Percentiles rank a stretch among this genome's conserved stretches.
Conservation (phyloP, 2,797 vertebrate species). For the Bradypus variegatus region DNA sequence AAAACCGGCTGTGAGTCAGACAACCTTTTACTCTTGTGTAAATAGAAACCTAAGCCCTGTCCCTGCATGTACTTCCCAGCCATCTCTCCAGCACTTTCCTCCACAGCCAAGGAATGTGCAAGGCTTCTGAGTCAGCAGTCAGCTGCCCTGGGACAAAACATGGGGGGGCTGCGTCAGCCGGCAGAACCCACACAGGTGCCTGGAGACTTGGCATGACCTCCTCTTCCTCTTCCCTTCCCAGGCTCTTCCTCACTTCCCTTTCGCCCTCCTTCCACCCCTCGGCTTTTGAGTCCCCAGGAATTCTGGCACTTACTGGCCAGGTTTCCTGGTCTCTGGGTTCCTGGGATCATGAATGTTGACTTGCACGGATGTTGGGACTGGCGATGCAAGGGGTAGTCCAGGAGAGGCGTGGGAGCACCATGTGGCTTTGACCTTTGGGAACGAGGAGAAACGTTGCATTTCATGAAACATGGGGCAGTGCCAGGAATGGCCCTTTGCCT, state of each 20-base stretch:
- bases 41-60: constrained; percentile 61
- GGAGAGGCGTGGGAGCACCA: neutral
- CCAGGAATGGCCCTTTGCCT: neutral
- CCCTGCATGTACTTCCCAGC: constrained; percentile 45
- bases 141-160: constrained; percentile 65
- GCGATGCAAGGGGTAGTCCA: neutral
- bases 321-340: constrained; percentile 59
- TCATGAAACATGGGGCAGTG: accelerated
- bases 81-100: neutral
- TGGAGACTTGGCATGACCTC: constrained; percentile 57
- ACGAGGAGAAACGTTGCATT: constrained; percentile 25
- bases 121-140: constrained; percentile 70
- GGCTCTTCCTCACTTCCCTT: neutral
- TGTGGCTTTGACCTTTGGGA: constrained; percentile 45
- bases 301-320: constrained; percentile 21
- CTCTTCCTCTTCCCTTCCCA: neutral
- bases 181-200: constrained; percentile 32
- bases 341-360: constrained; percentile 49
- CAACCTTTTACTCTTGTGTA: constrained; percentile 63
- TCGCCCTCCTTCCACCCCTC: constrained; percentile 47
- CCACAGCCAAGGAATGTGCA: constrained; percentile 62
- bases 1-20: constrained; percentile 59
- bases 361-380: constrained; percentile 29
- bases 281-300: constrained; percentile 41
- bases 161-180: constrained; percentile 43